phyloP scores from a whole-genome alignment of 2,113 vertebrate genomes.

The Clarias magur region DNA sequence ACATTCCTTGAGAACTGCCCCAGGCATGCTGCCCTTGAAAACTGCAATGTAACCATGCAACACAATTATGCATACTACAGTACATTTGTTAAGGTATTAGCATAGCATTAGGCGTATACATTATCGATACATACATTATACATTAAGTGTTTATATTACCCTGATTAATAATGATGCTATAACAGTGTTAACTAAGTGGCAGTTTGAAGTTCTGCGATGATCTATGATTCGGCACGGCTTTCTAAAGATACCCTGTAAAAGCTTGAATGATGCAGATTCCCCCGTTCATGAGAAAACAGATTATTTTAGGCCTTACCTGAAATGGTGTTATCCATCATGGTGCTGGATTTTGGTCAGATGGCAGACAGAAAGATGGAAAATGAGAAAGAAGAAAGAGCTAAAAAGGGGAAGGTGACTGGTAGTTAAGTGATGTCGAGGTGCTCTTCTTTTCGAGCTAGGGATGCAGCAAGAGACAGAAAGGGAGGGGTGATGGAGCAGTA shows the following conservation, averaged over 20 bases:
- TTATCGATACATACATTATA: neutral
- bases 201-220: neutral
- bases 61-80: neutral
- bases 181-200: neutral
- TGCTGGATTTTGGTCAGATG: conserved; percentile 44
- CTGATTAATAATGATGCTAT: neutral
- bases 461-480: conserved; percentile 26
- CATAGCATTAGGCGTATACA: neutral
- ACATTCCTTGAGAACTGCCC: neutral
- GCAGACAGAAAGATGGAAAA: conserved; percentile 24
- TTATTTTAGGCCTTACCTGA: conserved; percentile 58
- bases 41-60: conserved; percentile 17
- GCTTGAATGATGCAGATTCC: conserved; percentile 1
- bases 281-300: neutral
- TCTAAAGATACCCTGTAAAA: neutral
- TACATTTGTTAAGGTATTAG: neutral
- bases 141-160: neutral
- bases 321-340: conserved; percentile 60
- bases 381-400: conserved; percentile 20
- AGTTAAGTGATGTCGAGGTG: conserved; percentile 25
- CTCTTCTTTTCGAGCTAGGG: conserved; percentile 26
- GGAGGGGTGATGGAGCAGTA: neutral
- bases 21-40: conserved; percentile 9
- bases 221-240: conserved; percentile 8
- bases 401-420: conserved; percentile 9